phyloP scores from a whole-genome alignment of 2,888 invertebrate species.

The Chrysolina haemoptera region DNA sequence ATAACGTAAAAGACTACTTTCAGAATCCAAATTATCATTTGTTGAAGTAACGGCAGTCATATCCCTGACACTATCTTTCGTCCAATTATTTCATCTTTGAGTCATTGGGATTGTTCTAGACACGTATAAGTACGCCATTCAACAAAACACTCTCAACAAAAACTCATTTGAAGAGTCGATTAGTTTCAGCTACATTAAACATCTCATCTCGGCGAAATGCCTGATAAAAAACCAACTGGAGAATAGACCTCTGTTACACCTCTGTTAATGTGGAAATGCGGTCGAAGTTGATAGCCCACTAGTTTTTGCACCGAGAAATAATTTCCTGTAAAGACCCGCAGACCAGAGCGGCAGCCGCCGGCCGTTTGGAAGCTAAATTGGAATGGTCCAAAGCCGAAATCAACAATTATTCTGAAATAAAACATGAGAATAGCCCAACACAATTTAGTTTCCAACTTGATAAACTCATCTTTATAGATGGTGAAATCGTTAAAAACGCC shows the following conservation, averaged over 20 bases:
- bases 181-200: background rate
- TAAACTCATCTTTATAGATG: too few species aligned
- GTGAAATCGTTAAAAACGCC: too few species aligned
- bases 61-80: too few species aligned
- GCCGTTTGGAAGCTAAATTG: background rate
- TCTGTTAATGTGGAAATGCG: background rate
- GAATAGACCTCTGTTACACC: background rate
- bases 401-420: background rate
- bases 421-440: too few species aligned
- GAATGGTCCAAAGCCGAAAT: background rate
- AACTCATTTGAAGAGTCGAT: background rate
- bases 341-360: background rate
- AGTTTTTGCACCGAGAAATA: background rate
- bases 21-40: too few species aligned
- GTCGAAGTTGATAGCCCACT: background rate
- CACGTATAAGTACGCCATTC: background rate
- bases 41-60: too few species aligned
- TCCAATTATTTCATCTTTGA: too few species aligned
- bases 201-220: background rate
- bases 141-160: background rate
- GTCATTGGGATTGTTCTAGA: too few species aligned
- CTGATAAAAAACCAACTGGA: background rate
- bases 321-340: slow-evolving; percentile 4
- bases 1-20: too few species aligned
- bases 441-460: background rate